Conservation (phyloP, 2,888 invertebrate genomes). For the Philaethria dido region DNA sequence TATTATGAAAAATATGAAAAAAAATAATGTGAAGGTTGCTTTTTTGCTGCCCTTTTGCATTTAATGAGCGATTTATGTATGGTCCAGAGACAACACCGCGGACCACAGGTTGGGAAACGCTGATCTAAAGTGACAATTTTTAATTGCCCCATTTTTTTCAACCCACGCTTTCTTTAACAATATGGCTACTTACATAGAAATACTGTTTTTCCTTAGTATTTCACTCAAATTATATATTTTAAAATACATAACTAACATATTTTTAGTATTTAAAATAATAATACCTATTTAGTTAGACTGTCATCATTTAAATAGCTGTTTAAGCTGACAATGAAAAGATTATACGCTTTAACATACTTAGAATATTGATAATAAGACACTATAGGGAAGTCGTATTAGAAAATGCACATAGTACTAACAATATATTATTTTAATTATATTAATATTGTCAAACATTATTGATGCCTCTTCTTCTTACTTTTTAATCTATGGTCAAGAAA, state of each 20-base stretch:
- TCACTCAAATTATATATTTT: background rate
- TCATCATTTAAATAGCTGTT: slow-evolving; percentile 25
- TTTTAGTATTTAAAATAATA: background rate
- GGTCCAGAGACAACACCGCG: too few relatives aligned
- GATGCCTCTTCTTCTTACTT: slow-evolving; percentile 17
- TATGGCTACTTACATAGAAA: background rate
- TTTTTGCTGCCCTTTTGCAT: too few relatives aligned
- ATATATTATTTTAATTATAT: slow-evolving; percentile 3
- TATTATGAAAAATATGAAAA: too few relatives aligned
- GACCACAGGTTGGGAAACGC: too few relatives aligned
- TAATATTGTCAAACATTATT: background rate
- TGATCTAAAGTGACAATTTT: background rate
- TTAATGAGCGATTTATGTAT: too few relatives aligned
- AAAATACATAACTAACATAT: background rate
- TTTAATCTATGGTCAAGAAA: slow-evolving; percentile 6
- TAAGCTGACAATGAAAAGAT: slow-evolving; percentile 35
- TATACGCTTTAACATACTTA: slow-evolving; percentile 39
- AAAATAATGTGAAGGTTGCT: too few relatives aligned
- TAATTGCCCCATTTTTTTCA: background rate
- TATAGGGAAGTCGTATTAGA: slow-evolving; percentile 17
- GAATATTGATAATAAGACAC: slow-evolving; percentile 26
- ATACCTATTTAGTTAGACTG: slow-evolving; percentile 20
- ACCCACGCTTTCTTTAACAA: background rate
- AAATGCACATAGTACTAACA: slow-evolving; percentile 27
- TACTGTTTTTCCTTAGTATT: background rate